phyloP scores from a whole-genome alignment of 2,888 invertebrate species.

The Clivina fossor region DNA sequence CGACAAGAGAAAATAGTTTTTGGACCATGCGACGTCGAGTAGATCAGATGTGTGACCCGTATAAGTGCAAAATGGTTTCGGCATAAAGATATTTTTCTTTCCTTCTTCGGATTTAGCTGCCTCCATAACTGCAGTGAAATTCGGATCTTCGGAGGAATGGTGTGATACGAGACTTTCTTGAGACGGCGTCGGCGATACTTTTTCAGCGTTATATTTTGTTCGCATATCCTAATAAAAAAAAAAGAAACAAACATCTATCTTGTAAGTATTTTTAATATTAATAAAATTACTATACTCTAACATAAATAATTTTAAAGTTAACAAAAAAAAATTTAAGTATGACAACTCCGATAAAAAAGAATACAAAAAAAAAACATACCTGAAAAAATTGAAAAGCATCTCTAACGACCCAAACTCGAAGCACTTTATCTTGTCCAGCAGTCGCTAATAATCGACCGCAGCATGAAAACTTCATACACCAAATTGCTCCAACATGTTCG shows the following conservation, averaged over 20 bases:
- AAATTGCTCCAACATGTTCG: constrained; percentile 86
- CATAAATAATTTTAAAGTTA: no score
- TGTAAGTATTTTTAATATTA: no score
- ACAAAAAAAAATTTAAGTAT: no score
- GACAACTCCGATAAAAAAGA: no score
- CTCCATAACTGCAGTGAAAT: constrained; percentile 58
- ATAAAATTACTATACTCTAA: no score
- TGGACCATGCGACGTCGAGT: constrained; percentile 97
- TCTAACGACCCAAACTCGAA: constrained; percentile 92
- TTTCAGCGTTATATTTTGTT: constrained; percentile 90
- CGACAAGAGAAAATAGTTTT: constrained; percentile 96
- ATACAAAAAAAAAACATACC: constrained; percentile 54
- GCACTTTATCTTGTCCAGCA: constrained; percentile 92
- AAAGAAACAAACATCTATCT: no score
- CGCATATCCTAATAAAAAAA: constrained; percentile 85
- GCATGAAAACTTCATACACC: constrained; percentile 98
- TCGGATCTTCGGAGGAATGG: constrained; percentile 66
- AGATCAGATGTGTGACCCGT: constrained; percentile 95
- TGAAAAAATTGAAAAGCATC: constrained; percentile 91
- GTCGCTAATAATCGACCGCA: constrained; percentile 95
- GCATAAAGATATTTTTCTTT: constrained; percentile 73
- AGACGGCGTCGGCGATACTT: constrained; percentile 89
- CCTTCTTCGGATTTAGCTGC: constrained; percentile 64
- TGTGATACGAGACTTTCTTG: constrained; percentile 87
- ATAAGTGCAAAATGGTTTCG: constrained; percentile 89